phyloP scores from a whole-genome alignment of 2,888 invertebrate genomes.

The Helicoverpa assulta region DNA sequence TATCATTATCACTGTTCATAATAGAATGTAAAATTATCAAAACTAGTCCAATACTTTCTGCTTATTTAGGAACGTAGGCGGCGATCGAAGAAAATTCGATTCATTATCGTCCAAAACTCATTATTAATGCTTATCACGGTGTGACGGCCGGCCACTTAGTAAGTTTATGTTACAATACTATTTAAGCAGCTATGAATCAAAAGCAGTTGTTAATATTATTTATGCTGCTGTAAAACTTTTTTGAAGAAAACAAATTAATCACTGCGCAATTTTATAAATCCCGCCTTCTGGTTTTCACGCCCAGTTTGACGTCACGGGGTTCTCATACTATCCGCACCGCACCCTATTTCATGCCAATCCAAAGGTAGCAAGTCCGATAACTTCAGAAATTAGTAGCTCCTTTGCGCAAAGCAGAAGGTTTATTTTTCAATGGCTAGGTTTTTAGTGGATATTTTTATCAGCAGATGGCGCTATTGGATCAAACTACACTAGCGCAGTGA shows the following conservation, averaged over 20 bases:
- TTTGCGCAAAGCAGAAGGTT: slow-evolving; percentile 36
- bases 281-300: slow-evolving; percentile 85
- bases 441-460: slow-evolving; percentile 68
- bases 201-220: background rate
- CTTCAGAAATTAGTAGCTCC: slow-evolving; percentile 47
- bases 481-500: slow-evolving; percentile 83
- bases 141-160: background rate
- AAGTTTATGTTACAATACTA: background rate
- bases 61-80: slow-evolving; percentile 41
- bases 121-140: slow-evolving; percentile 22
- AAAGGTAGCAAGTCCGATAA: slow-evolving; percentile 69
- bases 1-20: too few relatives aligned
- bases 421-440: slow-evolving; percentile 59
- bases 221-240: background rate
- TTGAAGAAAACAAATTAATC: slow-evolving; percentile 5
- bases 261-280: slow-evolving; percentile 62
- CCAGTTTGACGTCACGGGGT: slow-evolving; percentile 91
- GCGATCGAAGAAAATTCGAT: slow-evolving; percentile 58
- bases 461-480: slow-evolving; percentile 75
- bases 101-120: background rate
- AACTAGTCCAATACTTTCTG: background rate
- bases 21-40: background rate
- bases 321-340: slow-evolving; percentile 86
- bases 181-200: background rate
- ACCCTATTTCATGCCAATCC: slow-evolving; percentile 77